These are phyloP conservation scores for Drosophila cognata DNA, from an alignment of 2,888 invertebrate species.

Conservation along the genomic window DNA sequence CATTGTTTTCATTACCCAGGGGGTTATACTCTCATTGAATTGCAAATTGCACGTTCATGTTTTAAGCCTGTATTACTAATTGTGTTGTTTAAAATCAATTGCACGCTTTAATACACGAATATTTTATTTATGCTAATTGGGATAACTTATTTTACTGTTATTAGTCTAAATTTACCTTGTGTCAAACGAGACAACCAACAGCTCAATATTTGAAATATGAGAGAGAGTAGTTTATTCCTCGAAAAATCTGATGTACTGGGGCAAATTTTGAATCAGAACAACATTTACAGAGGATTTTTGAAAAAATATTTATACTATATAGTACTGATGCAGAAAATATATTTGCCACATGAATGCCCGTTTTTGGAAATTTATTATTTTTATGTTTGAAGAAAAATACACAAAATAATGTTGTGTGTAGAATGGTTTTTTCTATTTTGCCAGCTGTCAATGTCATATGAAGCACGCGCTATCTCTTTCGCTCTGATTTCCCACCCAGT, in stretches of 20 bases:
- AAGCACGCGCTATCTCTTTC: constrained; percentile 2
- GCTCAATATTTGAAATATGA: not conserved
- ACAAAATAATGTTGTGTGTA: constrained; percentile 19
- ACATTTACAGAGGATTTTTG: not conserved
- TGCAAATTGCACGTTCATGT: constrained; percentile 26
- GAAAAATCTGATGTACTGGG: not conserved
- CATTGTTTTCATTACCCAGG: constrained; percentile 12
- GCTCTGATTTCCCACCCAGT: not conserved
- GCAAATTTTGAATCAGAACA: not conserved
- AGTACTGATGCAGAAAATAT: not conserved
- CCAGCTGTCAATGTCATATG: constrained; percentile 34
- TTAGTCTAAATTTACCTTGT: not conserved
- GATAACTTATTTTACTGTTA: not conserved
- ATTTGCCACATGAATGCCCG: not conserved
- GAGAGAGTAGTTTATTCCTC: not conserved
- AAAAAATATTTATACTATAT: not conserved
- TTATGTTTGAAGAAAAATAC: not conserved
- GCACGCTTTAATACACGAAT: constrained; percentile 1
- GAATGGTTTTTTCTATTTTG: constrained; percentile 37
- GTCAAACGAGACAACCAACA: not conserved
- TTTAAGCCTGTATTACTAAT: constrained; percentile 16
- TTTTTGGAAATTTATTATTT: constrained; percentile 21
- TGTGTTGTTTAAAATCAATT: constrained; percentile 14
- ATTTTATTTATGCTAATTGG: constrained; percentile 16
- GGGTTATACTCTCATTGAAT: constrained; percentile 32